phyloP scores from a whole-genome alignment of 1,140 invertebrate species.

The Eupristina koningsbergeri region DNA sequence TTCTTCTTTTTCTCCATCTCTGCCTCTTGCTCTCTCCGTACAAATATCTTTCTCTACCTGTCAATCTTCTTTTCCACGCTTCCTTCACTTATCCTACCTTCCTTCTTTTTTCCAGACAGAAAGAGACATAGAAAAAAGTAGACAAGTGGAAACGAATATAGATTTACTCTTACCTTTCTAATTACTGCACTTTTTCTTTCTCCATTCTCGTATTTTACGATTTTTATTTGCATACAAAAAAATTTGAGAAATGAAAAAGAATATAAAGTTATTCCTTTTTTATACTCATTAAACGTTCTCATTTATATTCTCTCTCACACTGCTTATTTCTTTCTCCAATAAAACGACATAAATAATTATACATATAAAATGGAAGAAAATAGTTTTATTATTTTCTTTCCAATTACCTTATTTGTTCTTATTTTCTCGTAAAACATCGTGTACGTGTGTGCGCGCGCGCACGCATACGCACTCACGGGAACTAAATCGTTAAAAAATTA shows the following conservation, averaged over 20 bases:
- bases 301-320: background rate
- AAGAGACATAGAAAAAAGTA: constrained; percentile 42
- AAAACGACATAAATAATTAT: background rate
- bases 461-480: background rate
- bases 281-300: background rate
- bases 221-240: constrained; percentile 29
- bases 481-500: background rate
- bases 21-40: constrained; percentile 36
- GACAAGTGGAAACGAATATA: constrained; percentile 14
- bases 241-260: constrained; percentile 2
- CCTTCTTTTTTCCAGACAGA: constrained; percentile 39
- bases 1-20: constrained; percentile 31
- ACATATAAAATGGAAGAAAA: background rate
- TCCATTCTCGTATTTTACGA: background rate
- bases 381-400: background rate
- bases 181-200: constrained; percentile 27
- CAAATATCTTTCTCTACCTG: constrained; percentile 40
- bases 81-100: constrained; percentile 13
- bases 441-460: too few relatives aligned
- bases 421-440: background rate
- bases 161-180: constrained; percentile 33
- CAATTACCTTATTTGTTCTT: background rate
- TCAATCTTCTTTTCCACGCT: constrained; percentile 51
- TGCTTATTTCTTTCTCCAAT: background rate
- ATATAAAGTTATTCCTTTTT: constrained; percentile 1